Percentiles rank a stretch among this genome's conserved stretches.
These are phyloP conservation scores for Zygogramma bicolorata DNA, from an alignment of 2,888 invertebrate genomes.

Conservation along the genomic window DNA sequence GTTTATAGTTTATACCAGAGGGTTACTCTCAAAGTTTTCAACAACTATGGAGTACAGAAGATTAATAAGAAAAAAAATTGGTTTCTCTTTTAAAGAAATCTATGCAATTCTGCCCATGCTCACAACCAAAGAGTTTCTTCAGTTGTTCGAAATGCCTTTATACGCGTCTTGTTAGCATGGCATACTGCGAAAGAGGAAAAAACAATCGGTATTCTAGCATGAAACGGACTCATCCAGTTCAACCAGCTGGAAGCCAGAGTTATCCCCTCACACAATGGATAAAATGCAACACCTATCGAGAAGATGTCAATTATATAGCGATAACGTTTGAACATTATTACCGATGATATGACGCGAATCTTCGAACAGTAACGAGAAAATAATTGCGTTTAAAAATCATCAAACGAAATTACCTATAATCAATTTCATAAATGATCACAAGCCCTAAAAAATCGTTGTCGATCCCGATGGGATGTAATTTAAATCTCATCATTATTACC, in stretches of 20 bases:
- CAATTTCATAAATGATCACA: conserved; percentile 53
- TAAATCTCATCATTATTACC: conserved; percentile 56
- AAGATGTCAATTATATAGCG: conserved; percentile 46
- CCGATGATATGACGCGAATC: conserved; percentile 44
- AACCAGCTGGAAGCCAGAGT: not conserved
- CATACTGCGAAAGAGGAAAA: too few relatives aligned
- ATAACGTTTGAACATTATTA: conserved; percentile 41
- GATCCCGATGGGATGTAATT: conserved; percentile 51
- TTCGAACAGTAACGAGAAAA: conserved; percentile 51
- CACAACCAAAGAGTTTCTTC: too few relatives aligned
- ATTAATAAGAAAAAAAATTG: too few relatives aligned
- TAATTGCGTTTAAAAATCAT: conserved; percentile 57
- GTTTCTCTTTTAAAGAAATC: too few relatives aligned
- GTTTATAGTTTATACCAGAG: too few relatives aligned
- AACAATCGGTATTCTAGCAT: not conserved
- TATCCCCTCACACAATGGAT: not conserved
- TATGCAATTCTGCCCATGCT: too few relatives aligned
- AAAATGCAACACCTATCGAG: conserved; percentile 30
- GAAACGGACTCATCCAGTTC: not conserved
- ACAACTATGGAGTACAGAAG: too few relatives aligned
- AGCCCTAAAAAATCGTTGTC: conserved; percentile 42
- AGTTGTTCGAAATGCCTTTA: too few relatives aligned
- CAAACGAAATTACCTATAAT: conserved; percentile 57
- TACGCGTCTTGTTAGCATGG: too few relatives aligned
- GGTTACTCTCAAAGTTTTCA: too few relatives aligned